These are phyloP conservation scores for Oncorhynchus clarkii DNA, from an alignment of 2,113 vertebrate species.

Conservation along the genomic window DNA sequence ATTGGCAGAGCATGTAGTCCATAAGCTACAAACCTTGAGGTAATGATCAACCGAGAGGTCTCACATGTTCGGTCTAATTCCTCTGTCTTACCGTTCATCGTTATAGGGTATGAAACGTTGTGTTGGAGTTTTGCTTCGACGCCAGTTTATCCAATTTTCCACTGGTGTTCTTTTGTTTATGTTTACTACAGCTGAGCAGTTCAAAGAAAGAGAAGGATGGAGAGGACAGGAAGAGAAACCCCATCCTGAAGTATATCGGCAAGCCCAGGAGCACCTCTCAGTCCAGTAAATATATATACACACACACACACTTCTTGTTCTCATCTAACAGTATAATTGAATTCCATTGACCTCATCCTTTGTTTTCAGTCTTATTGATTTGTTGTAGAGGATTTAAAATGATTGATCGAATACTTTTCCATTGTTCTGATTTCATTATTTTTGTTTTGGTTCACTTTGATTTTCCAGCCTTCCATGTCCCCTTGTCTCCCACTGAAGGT, in stretches of 20 bases:
- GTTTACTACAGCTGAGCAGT: constrained; percentile 75
- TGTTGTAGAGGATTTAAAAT: no score
- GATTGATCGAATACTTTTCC: not conserved
- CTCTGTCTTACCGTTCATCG: no score
- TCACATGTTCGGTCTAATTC: no score
- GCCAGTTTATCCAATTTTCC: no score
- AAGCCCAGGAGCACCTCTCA: constrained; percentile 86
- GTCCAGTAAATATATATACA: constrained; percentile 78
- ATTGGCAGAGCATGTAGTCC: no score
- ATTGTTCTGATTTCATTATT: constrained; percentile 26
- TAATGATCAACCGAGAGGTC: no score
- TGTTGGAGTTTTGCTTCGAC: no score
- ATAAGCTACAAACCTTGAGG: no score
- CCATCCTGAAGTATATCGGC: constrained; percentile 92
- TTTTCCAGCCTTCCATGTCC: constrained; percentile 74
- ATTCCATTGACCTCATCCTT: not conserved
- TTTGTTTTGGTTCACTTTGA: constrained; percentile 35
- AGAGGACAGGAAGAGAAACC: constrained; percentile 89
- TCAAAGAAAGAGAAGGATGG: constrained; percentile 82
- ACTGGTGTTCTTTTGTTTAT: not conserved
- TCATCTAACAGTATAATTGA: not conserved
- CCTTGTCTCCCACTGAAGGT: constrained; percentile 76
- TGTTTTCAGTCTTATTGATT: not conserved
- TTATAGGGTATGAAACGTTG: no score
- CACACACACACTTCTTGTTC: not conserved